These are phyloP conservation scores for Peromyscus maniculatus DNA, from an alignment of 2,113 vertebrate genomes.

Conservation along the genomic window DNA sequence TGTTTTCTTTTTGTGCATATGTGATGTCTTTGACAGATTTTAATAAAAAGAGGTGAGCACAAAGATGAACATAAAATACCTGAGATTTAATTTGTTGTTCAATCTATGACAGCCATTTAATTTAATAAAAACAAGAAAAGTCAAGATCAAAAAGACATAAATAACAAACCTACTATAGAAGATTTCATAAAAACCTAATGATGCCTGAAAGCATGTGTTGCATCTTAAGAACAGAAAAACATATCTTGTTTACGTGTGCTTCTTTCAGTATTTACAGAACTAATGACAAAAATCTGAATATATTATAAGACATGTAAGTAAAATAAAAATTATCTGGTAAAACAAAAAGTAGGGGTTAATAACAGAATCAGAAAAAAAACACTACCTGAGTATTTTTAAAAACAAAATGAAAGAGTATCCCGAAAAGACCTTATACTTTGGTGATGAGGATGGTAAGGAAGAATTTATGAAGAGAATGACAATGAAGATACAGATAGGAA, in stretches of 20 bases:
- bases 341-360: conserved; percentile 37
- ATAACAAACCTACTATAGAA: conserved; percentile 36
- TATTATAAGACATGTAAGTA: conserved; percentile 30
- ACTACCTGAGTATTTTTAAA: not conserved
- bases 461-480: not conserved
- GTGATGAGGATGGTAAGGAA: not conserved
- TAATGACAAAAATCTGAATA: conserved; percentile 48
- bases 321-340: conserved; percentile 27
- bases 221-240: conserved; percentile 19
- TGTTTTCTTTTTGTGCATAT: conserved; percentile 44
- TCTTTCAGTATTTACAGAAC: conserved; percentile 53
- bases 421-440: not conserved
- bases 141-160: conserved; percentile 2
- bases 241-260: not conserved
- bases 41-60: conserved; percentile 33
- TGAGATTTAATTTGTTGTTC: conserved; percentile 41
- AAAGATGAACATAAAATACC: conserved; percentile 17
- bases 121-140: conserved; percentile 45
- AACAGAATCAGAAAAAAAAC: conserved; percentile 5
- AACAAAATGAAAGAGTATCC: not conserved
- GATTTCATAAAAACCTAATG: conserved; percentile 41
- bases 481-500: not conserved
- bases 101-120: conserved; percentile 45
- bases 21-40: conserved; percentile 38
- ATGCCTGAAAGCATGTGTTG: conserved; percentile 25